Evolutionary conservation across 2,797 vertebrate genomes (phyloP), one percentile per base, ranked within the genome.

Genomic region (Anniella stebbinsi): DNA sequence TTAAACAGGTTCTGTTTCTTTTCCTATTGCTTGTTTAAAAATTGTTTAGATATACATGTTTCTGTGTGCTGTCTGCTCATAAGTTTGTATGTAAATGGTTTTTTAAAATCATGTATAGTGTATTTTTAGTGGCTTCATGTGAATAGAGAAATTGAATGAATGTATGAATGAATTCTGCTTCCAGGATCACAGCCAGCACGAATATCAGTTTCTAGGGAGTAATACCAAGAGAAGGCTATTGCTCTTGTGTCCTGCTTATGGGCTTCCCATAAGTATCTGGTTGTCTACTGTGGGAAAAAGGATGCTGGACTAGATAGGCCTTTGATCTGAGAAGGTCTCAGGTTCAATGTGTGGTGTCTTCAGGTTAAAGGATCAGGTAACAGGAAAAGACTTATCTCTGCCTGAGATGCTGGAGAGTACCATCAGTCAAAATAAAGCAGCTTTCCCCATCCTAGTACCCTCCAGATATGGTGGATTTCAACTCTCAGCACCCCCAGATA

Each of bases 161-260:
- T n/a, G n/a, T n/a, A 21, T 18, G 6, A 63, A 63, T 21, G 17
- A 18, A 23, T 63, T 25, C n/a, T 8, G 17, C 13, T 23, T 86
- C 84, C 15, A 63, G 36, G 54, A 41, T 33, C 84, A 75, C 36
- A 60, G 3, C 15, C 38, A 54, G 48, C 66, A 41, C 23, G 73
- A 73, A 5, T 18, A 36, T 73, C 72, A 48, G 11, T 85, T 23
- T 66, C 33, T 67, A 25, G 38, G 30, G 30, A 87, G 15, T 41
- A 15, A 9, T 33, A 41, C 5, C 28, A 54, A 1, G 82, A 1
- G 63, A 51, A 86, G 36, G 21, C 0, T 1, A 1, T 28, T 77
- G 60, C 48, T 60, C 17, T 30, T 23, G 12, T 13, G 33, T 2
- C 33, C 30, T 13, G 38, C 36, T 66, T 82, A 12, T 28, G 38